Conservation (phyloP, 2,113 vertebrate species). For the human region DNA sequence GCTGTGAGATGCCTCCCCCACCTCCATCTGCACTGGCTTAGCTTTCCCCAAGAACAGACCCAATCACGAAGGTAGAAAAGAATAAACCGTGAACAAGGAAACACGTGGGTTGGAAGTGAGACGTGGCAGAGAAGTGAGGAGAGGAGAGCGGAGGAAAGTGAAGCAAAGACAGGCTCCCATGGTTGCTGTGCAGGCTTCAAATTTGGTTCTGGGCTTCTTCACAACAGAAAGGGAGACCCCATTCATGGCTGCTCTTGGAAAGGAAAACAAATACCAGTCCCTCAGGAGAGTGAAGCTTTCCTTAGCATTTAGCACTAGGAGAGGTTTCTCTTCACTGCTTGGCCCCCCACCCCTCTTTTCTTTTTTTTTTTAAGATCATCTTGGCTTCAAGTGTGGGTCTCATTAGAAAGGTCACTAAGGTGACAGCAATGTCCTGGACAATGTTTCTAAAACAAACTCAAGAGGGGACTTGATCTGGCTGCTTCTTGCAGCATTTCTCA, state of each 20-base stretch:
- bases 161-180: background rate
- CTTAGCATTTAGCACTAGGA: background rate
- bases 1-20: rapidly evolving
- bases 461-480: background rate
- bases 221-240: background rate
- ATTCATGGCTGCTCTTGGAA: background rate
- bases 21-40: background rate
- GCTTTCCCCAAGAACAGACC: background rate
- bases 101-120: rapidly evolving
- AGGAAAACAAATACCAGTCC: background rate
- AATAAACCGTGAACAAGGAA: background rate
- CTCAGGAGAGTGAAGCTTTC: background rate
- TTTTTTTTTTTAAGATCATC: too few relatives aligned
- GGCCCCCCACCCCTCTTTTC: too few relatives aligned
- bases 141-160: rapidly evolving
- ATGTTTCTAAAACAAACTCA: background rate
- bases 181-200: rapidly evolving
- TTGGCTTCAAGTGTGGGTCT: background rate
- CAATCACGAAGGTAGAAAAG: rapidly evolving
- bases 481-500: background rate
- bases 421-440: background rate
- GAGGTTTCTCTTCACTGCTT: background rate
- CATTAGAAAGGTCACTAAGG: background rate
- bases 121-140: background rate
- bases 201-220: background rate